These are phyloP conservation scores for Beroe forskalii DNA, from an alignment of 37 sponge, comb jelly and placozoan species.

Conservation along the genomic window DNA sequence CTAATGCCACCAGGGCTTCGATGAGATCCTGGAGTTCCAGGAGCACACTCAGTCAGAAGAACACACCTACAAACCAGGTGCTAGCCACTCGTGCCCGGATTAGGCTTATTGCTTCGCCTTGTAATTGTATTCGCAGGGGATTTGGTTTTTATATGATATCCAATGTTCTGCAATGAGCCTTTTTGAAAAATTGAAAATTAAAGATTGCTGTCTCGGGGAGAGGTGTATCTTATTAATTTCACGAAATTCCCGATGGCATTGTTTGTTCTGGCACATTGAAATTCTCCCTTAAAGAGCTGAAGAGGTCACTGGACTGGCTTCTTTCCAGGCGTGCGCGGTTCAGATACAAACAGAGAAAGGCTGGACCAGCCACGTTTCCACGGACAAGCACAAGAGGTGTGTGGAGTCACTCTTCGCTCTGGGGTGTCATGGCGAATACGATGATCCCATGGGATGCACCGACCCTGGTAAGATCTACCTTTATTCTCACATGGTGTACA, in stretches of 20 bases:
- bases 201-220: no score
- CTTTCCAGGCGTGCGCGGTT: background rate
- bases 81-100: no score
- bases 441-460: conserved; percentile 2
- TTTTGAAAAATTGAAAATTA: no score
- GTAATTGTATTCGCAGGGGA: no score
- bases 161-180: no score
- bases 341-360: background rate
- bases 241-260: no score
- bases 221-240: no score
- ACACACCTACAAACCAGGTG: conserved; percentile 36
- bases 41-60: conserved; percentile 27
- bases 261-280: no score
- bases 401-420: background rate
- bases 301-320: background rate
- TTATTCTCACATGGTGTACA: background rate
- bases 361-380: conserved; percentile 4
- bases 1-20: background rate
- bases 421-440: background rate
- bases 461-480: background rate
- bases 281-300: no score
- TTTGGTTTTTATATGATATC: no score
- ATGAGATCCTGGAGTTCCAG: background rate
- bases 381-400: background rate
- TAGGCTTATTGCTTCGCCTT: no score